Evolutionary conservation across 2,797 vertebrate species (phyloP), one percentile per base, ranked within the genome.

Genomic region (Borostomias antarcticus): DNA sequence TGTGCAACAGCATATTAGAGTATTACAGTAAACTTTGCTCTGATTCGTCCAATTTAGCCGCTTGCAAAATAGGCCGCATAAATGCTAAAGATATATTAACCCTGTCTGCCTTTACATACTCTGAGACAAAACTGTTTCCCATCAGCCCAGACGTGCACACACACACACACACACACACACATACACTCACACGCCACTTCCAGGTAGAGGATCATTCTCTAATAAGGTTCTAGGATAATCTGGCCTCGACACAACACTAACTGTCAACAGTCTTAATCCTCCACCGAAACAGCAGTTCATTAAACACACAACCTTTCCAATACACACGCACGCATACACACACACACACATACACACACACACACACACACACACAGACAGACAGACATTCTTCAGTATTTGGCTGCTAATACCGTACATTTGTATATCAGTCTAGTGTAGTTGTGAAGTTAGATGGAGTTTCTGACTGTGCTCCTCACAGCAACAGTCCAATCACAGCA

Each of bases 191-290:
- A 66, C 71, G n/a, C n/a, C n/a, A 64, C 72, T 70, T 77, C 74
- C 8, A 26, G 78, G 69, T 63, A 66, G 65, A 73, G 72, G 76
- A 80, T 83, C 73, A 68, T 80, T 83, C 30, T 58, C 75, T 80
- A 79, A 82, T 80, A 83, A 78, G 69, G 69, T 37, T 64, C 65
- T 73, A n/a, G n/a, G n/a, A 63, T 88, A 91, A 91, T 89, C 89
- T 87, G 81, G 64, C 79, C 85, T 85, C 84, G 80, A 80, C 81
- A 78, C 80, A 70, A 76, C 73, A 81, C 80, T 76, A 69, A 76
- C 71, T 37, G 77, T 82, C 80, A 82, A 61, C 61, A 17, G 69
- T 72, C 72, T 73, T 84, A 88, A 86, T 86, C 86, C 70, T 66
- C 53, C 73, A 72, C 58, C 72, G 80, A 84, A 86, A 79, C 82